Conservation (phyloP, 2,797 vertebrate genomes). For the Coregonus ussuriensis region DNA sequence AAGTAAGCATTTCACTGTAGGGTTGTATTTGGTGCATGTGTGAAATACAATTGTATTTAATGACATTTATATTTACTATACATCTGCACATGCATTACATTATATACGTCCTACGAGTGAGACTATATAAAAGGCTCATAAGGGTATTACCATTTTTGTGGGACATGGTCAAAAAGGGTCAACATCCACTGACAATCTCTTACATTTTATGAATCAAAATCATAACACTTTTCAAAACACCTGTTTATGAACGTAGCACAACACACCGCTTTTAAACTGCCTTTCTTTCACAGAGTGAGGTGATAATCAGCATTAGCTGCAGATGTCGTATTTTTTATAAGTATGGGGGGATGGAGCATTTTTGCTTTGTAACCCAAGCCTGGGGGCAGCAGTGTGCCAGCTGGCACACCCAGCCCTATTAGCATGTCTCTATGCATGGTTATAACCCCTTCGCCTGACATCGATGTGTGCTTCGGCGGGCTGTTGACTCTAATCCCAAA, state of each 20-base stretch:
- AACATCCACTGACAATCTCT: too few species aligned
- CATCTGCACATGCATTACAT: too few species aligned
- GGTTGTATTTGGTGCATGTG: too few species aligned
- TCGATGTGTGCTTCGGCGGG: conserved; percentile 28
- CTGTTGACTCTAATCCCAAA: conserved; percentile 64
- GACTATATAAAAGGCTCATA: too few species aligned
- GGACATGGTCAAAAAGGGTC: too few species aligned
- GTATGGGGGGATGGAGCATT: conserved; percentile 24
- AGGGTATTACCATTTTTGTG: too few species aligned
- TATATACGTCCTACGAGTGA: too few species aligned
- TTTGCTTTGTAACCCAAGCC: conserved; percentile 33
- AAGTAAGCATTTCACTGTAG: too few species aligned
- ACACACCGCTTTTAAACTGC: conserved; percentile 12
- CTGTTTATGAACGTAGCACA: conserved; percentile 29
- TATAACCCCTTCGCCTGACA: conserved; percentile 2
- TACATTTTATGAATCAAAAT: too few species aligned
- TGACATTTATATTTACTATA: too few species aligned
- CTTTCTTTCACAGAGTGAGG: conserved; percentile 12
- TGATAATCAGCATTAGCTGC: conserved; percentile 46
- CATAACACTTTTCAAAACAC: too few species aligned
- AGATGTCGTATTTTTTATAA: conserved; percentile 49
- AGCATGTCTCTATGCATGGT: background rate
- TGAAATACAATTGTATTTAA: too few species aligned
- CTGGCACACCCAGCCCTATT: conserved; percentile 21
- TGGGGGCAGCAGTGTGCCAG: conserved; percentile 39